phyloP scores from a whole-genome alignment of 2,113 vertebrate genomes.

The Sinocyclocheilus grahami region DNA sequence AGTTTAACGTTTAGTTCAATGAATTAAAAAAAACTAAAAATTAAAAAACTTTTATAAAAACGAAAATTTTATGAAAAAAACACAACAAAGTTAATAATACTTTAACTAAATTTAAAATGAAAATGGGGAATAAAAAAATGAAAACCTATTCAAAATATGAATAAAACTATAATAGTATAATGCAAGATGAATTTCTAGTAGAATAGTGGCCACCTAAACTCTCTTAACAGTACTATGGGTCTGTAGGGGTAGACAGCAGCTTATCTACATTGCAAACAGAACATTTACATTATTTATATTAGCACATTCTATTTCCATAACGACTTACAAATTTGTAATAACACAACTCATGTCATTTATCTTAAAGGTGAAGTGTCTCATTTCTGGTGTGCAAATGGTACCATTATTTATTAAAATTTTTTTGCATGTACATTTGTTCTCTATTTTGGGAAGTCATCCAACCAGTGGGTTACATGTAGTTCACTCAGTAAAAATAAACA shows the following conservation, averaged over 20 bases:
- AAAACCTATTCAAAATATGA: not conserved
- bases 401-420: not conserved
- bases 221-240: not conserved
- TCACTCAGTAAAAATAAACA: not conserved
- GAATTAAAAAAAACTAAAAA: not conserved
- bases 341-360: not conserved
- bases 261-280: not conserved
- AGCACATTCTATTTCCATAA: not conserved
- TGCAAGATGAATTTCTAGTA: not conserved
- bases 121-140: not conserved
- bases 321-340: not conserved
- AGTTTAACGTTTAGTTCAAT: not conserved
- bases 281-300: constrained; percentile 1
- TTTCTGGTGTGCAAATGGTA: not conserved
- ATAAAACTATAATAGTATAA: not conserved
- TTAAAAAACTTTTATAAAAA: too few relatives aligned
- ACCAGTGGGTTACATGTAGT: not conserved
- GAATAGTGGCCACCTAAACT: not conserved
- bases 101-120: not conserved
- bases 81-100: not conserved
- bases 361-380: not conserved
- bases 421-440: not conserved
- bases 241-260: not conserved
- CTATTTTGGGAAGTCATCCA: not conserved
- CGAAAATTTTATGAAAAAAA: too few relatives aligned